Base-by-base conservation (phyloP, 2,797 vertebrate species). In the Notolepis coatsorum region DNA sequence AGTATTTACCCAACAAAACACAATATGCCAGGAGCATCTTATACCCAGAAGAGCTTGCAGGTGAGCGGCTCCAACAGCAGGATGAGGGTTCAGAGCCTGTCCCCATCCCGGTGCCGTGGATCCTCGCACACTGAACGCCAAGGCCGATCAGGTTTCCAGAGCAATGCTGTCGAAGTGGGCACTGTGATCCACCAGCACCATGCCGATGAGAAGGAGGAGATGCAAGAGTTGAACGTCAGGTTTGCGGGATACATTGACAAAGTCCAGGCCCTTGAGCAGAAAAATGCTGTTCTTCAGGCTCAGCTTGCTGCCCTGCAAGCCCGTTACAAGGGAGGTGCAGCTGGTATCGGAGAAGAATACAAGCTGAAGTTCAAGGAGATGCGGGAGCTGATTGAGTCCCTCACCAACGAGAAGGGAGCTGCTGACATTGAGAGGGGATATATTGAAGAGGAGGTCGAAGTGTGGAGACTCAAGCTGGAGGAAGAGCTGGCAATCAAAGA, bases 391-490 rank as follows among this genome's bases (percentile, higher is more conserved):
- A 91, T 92, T 28, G 91, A 94, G 73, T 65, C 66, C 23, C 75
- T 95, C 59, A 93, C 90, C 7, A 93, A 92, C 2, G 93, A 94
- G 74, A 95, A 94, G 50, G 92, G 92, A 47, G 75, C 82, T 0
- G 93, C 90, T 0, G 93, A 95, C 55, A 95, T 94, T 0, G 93
- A 94, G 67, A 84, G 89, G 17, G 94, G 94, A 20, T 94, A 95
- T 66, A 81, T 93, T 0, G 88, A 94, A 60, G 93, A 95, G 63
- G 93, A 95, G 71, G 84, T 93, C 7, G 93, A 94, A 50, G 88
- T 91, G 37, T 95, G 94, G 94, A 89, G 82, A 63, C 74, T 92
- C 30, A 95, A 93, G 62, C 78, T 92, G 61, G 93, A 94, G n/a
- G 93, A 95, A 58, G 93, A 95, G 69, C 50, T 94, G 35, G 71